Percentiles rank a stretch among this genome's conserved stretches.
phyloP scores from a whole-genome alignment of 2,888 invertebrate species.

The Sphecodes monilicornis region DNA sequence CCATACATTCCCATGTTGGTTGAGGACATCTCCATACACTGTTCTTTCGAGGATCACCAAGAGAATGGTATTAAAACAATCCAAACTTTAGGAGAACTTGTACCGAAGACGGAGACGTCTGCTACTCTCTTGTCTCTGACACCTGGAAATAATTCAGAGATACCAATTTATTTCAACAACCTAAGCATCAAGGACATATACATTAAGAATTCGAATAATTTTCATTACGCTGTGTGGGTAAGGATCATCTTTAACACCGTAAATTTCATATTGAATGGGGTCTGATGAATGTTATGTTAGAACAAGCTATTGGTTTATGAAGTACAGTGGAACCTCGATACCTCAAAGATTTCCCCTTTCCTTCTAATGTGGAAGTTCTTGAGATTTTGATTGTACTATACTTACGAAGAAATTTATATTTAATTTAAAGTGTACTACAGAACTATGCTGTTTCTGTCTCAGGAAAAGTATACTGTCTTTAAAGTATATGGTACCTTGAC shows the following conservation, averaged over 20 bases:
- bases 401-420: not conserved
- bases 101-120: not conserved
- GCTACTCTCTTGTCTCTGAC: constrained; percentile 38
- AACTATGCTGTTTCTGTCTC: not conserved
- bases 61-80: constrained; percentile 54
- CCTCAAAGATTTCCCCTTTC: not conserved
- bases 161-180: constrained; percentile 41
- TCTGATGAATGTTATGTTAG: not conserved
- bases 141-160: constrained; percentile 18
- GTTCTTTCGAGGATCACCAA: constrained; percentile 34
- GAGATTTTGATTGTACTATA: not conserved
- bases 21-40: constrained; percentile 44
- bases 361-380: too few relatives aligned
- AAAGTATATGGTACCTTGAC: constrained; percentile 58
- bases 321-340: not conserved
- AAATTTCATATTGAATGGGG: not conserved
- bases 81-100: constrained; percentile 59
- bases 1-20: constrained; percentile 56
- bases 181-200: constrained; percentile 36
- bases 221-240: constrained; percentile 52
- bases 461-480: constrained; percentile 51
- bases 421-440: not conserved
- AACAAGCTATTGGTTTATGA: not conserved
- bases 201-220: constrained; percentile 11
- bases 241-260: not conserved